Evolutionary conservation across 2,113 vertebrate species (phyloP).

Genomic region (Eptatretus burgeri): DNA sequence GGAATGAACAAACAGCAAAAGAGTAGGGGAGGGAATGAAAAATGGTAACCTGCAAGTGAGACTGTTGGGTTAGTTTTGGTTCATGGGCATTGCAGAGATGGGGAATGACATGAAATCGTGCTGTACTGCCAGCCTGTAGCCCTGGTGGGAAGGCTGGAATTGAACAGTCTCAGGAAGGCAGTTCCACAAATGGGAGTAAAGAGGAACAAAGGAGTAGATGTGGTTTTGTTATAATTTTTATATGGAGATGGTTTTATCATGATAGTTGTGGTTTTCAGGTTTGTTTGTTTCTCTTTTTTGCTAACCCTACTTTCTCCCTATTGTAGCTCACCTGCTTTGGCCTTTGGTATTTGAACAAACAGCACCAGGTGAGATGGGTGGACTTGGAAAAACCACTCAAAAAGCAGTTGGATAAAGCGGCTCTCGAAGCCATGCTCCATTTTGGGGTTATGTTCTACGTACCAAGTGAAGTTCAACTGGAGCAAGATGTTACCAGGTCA

Average conservation of each 20-base stretch:
- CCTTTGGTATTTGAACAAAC: slow-evolving; percentile 75
- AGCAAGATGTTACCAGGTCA: slow-evolving; percentile 74
- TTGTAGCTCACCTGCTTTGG: slow-evolving; percentile 64
- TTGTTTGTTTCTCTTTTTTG: slow-evolving; percentile 5
- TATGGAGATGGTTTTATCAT: background rate
- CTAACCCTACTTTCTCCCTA: slow-evolving; percentile 7
- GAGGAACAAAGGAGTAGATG: background rate
- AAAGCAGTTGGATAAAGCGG: slow-evolving; percentile 93
- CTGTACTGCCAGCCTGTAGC: no score
- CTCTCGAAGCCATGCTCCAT: slow-evolving; percentile 66
- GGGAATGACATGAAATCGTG: no score
- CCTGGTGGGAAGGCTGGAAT: no score
- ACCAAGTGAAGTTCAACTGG: slow-evolving; percentile 48
- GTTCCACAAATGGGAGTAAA: background rate
- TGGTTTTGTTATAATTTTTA: background rate
- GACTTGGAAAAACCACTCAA: slow-evolving; percentile 89
- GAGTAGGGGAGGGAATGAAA: no score
- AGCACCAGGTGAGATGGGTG: slow-evolving; percentile 61
- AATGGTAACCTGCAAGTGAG: no score
- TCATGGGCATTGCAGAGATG: no score
- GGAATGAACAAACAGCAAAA: no score
- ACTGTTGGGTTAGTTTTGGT: no score
- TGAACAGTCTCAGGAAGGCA: background rate
- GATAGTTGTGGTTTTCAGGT: background rate
- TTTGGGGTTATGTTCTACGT: slow-evolving; percentile 97